phyloP scores from a whole-genome alignment of 2,888 invertebrate species.

The Digitonthophagus gazella region DNA sequence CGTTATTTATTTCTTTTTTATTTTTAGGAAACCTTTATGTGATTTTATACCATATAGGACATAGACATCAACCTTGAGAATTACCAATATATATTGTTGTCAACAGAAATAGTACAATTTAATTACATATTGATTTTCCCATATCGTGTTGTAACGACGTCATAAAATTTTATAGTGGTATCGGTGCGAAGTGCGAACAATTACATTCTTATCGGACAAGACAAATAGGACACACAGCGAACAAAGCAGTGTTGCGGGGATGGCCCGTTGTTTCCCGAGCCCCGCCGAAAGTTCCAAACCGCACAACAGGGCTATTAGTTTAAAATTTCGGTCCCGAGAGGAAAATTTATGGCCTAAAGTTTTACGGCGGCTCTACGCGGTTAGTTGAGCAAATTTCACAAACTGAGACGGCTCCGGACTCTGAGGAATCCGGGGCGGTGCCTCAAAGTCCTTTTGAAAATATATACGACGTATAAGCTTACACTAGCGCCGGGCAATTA shows the following conservation, averaged over 20 bases:
- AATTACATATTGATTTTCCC: background rate
- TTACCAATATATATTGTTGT: background rate
- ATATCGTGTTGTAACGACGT: background rate
- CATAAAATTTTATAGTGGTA: background rate
- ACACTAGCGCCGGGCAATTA: slow-evolving; percentile 30
- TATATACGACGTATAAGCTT: slow-evolving; percentile 25
- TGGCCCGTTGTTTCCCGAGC: background rate
- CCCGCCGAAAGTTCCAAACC: background rate
- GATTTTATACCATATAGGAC: too few relatives aligned
- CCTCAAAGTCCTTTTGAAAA: slow-evolving; percentile 8
- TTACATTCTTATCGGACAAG: background rate
- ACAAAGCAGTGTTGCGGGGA: background rate
- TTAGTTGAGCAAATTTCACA: slow-evolving; percentile 10
- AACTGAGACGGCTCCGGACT: slow-evolving; percentile 1
- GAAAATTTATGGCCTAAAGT: background rate
- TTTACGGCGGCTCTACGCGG: background rate
- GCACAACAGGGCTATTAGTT: background rate
- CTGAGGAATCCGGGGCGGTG: slow-evolving; percentile 1
- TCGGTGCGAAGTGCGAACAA: background rate
- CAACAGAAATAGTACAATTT: background rate
- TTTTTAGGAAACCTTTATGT: too few relatives aligned
- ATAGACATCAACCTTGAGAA: background rate
- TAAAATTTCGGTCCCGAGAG: background rate
- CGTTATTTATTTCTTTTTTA: too few relatives aligned
- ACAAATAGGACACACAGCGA: background rate